A percentile compares a stretch with the other conserved stretches of the same genome.
These are phyloP conservation scores for Campopleginae sp. DNA, from an alignment of 2,888 invertebrate genomes.

Conservation along the genomic window DNA sequence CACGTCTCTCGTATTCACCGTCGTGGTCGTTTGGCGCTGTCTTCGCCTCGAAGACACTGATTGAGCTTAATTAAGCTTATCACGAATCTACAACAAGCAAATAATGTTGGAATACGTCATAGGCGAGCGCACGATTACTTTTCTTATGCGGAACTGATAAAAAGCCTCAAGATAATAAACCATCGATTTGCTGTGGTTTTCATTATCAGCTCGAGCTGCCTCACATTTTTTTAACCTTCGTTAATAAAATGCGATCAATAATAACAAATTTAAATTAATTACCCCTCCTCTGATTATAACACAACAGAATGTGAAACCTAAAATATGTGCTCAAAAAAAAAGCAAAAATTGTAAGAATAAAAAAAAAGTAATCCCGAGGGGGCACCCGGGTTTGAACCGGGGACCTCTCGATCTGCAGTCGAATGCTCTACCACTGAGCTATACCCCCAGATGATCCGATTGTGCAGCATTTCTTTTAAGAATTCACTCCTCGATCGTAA, in stretches of 20 bases:
- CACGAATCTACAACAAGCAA: neutral
- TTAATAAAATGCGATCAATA: neutral
- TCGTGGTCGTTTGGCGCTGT: neutral
- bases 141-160: neutral
- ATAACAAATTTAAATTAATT: neutral
- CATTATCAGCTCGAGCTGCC: neutral
- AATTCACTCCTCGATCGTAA: neutral
- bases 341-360: neutral
- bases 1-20: neutral
- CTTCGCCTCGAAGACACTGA: neutral
- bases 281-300: neutral
- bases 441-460: constrained; percentile 85
- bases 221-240: neutral
- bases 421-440: constrained; percentile 91
- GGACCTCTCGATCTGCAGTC: constrained; percentile 92
- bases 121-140: neutral
- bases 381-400: constrained; percentile 79
- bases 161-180: neutral
- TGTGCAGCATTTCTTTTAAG: too few species aligned
- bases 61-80: neutral
- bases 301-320: neutral
- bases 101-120: neutral
- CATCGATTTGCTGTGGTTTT: neutral
- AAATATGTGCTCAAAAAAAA: neutral
- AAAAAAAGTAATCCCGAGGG: constrained; percentile 60